phyloP scores from a whole-genome alignment of 2,113 vertebrate species.

The Campylorhamphus procurvoides region DNA sequence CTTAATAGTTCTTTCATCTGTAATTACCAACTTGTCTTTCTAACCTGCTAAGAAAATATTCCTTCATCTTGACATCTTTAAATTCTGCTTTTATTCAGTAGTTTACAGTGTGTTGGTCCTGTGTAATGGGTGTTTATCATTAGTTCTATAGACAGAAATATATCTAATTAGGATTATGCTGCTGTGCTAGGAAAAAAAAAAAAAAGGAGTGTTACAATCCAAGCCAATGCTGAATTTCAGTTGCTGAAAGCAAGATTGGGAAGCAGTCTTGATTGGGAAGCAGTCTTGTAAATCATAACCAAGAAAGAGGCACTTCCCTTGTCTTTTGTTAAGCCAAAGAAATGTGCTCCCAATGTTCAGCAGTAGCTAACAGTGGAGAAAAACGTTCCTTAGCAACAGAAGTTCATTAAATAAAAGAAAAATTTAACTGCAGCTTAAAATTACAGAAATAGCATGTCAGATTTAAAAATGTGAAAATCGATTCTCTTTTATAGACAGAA shows the following conservation, averaged over 20 bases:
- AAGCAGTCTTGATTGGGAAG: neutral
- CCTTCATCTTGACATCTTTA: neutral
- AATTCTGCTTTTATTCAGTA: neutral
- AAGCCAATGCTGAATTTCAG: neutral
- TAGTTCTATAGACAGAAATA: neutral
- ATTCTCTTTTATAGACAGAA: neutral
- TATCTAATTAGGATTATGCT: neutral
- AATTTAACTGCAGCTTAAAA: neutral
- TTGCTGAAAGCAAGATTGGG: neutral
- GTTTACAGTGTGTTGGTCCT: neutral
- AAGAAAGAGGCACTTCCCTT: neutral
- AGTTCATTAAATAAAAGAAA: neutral
- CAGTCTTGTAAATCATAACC: neutral
- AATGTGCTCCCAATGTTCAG: neutral
- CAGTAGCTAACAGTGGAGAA: neutral
- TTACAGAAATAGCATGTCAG: neutral
- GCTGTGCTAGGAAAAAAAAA: neutral
- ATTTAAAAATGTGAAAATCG: neutral
- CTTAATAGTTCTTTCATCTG: neutral
- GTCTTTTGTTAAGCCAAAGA: neutral
- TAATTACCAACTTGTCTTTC: constrained; percentile 11
- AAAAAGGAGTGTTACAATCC: neutral
- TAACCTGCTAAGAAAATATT: neutral
- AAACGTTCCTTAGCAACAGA: neutral
- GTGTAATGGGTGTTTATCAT: neutral